A percentile compares a stretch with the other conserved stretches of the same genome.
Conservation (phyloP, 1,140 invertebrate genomes). For the Lucilia sericata region DNA sequence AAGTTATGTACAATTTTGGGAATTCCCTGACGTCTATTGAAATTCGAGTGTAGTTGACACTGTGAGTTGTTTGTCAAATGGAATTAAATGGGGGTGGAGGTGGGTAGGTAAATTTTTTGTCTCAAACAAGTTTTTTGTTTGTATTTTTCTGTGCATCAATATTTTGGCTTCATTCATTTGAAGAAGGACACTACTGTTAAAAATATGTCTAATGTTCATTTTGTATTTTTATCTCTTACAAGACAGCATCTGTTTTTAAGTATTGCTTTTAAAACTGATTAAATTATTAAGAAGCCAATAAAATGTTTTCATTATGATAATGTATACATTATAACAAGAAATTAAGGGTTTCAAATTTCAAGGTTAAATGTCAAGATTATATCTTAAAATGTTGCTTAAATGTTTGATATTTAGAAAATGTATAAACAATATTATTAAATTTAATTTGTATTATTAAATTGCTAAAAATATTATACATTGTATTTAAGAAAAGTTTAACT, state of each 20-base stretch:
- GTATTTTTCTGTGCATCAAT: background rate
- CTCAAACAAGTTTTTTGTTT: background rate
- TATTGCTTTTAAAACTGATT: background rate
- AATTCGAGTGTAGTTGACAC: constrained; percentile 12
- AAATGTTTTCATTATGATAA: background rate
- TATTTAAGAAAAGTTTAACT: too few species aligned
- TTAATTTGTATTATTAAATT: too few species aligned
- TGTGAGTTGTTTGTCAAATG: background rate
- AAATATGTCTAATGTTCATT: background rate
- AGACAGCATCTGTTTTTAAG: background rate
- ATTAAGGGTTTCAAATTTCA: too few species aligned
- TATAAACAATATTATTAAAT: too few species aligned
- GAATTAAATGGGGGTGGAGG: background rate
- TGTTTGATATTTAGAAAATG: too few species aligned
- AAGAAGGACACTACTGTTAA: background rate
- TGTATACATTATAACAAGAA: too few species aligned
- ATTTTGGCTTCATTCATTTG: background rate
- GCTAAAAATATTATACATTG: too few species aligned
- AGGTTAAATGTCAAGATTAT: too few species aligned
- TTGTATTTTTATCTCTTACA: background rate
- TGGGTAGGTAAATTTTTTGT: background rate
- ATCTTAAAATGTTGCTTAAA: too few species aligned
- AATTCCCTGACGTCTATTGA: constrained; percentile 14
- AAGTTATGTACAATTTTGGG: background rate
- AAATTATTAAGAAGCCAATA: constrained; percentile 23